These are phyloP conservation scores for Clunio marinus DNA, from an alignment of 2,888 invertebrate genomes.

Conservation along the genomic window DNA sequence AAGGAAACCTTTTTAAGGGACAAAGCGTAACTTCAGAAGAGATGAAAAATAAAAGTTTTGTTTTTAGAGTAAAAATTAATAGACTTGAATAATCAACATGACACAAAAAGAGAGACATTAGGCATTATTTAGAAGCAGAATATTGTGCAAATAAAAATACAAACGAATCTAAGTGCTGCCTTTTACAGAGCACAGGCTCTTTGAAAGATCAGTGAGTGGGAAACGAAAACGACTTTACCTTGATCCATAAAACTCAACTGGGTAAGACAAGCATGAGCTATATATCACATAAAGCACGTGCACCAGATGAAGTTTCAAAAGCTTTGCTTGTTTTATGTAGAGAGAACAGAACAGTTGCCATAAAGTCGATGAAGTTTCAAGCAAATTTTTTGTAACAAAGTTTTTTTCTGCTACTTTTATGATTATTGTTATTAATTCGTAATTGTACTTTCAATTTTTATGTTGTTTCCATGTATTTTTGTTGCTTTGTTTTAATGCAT, in stretches of 20 bases:
- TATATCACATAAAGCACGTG: conserved; percentile 10
- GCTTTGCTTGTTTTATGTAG: background rate
- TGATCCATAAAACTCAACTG: background rate
- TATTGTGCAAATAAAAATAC: background rate
- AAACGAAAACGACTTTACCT: background rate
- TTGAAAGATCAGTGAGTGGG: conserved; percentile 2
- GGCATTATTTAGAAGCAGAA: too few relatives aligned
- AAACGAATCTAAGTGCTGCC: too few relatives aligned
- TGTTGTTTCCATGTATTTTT: background rate
- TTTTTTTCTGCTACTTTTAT: conserved; percentile 5
- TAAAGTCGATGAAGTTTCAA: conserved; percentile 15
- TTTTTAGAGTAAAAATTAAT: conserved; percentile 23
- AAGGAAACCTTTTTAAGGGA: background rate
- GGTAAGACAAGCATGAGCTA: too few relatives aligned
- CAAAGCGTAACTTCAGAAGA: background rate
- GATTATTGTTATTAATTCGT: conserved; percentile 25
- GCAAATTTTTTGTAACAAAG: background rate
- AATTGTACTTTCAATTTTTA: conserved; percentile 38
- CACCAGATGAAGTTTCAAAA: conserved; percentile 9
- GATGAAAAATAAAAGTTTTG: background rate
- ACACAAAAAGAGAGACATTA: conserved; percentile 10
- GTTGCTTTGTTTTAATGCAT: conserved; percentile 13
- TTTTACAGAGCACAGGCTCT: too few relatives aligned
- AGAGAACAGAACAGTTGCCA: conserved; percentile 22
- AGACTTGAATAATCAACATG: conserved; percentile 31